Evolutionary conservation across 2,113 vertebrate species (phyloP).

Genomic region (Petrocephalus microphthalmus): DNA sequence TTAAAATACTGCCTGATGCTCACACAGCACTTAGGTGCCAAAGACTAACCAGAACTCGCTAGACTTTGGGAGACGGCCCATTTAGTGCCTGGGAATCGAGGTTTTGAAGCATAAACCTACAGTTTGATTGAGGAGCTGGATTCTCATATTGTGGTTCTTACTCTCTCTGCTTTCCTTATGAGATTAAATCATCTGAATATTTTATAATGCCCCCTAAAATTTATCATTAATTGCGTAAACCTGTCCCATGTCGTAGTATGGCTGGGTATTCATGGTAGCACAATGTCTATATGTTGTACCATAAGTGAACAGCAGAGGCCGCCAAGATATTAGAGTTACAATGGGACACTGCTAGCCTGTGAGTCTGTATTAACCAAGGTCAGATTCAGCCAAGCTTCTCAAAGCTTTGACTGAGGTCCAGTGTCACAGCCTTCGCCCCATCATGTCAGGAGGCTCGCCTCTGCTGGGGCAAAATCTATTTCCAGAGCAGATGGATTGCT

Average conservation of each 20-base stretch:
- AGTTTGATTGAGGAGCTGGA: not conserved
- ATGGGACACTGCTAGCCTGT: not conserved
- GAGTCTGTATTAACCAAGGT: not conserved
- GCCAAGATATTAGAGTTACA: conserved; percentile 28
- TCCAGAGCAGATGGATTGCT: conserved; percentile 32
- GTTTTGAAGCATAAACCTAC: not conserved
- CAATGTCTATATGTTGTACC: not conserved
- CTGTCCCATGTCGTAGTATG: not conserved
- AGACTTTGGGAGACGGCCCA: not conserved
- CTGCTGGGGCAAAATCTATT: conserved; percentile 19
- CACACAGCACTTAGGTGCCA: not conserved
- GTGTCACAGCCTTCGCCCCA: not conserved
- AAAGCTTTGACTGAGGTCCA: not conserved
- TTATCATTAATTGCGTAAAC: not conserved
- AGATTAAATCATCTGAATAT: not conserved
- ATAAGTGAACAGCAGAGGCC: conserved; percentile 45
- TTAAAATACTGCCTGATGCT: not conserved
- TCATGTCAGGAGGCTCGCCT: not conserved
- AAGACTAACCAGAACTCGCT: not conserved
- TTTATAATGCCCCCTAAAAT: not conserved
- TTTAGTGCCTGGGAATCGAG: not conserved
- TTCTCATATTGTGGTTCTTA: not conserved
- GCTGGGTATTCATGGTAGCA: not conserved
- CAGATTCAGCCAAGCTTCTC: not conserved
- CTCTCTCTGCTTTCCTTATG: not conserved